Percentiles rank a stretch among this genome's conserved stretches.
Conservation (phyloP, 2,113 vertebrate species). For the Phoenicopterus ruber region DNA sequence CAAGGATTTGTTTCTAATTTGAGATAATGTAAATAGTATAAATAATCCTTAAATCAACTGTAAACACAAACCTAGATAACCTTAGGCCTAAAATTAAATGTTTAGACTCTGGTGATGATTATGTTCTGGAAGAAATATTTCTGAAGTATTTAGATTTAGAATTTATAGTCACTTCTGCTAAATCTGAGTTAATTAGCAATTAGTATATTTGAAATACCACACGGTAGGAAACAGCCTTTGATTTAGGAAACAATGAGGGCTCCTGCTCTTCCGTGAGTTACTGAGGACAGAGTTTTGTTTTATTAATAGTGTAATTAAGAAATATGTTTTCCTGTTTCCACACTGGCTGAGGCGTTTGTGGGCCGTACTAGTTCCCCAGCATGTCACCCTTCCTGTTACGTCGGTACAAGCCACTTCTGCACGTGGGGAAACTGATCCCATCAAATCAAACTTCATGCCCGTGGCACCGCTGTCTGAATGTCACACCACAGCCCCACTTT, state of each 20-base stretch:
- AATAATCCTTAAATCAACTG: not conserved
- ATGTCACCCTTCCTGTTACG: accelerated
- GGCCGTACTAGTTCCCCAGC: accelerated
- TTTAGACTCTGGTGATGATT: not conserved
- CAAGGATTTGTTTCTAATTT: not conserved
- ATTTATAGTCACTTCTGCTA: not conserved
- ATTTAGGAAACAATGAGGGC: not conserved
- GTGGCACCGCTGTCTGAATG: not conserved
- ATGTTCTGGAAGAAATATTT: not conserved
- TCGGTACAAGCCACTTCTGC: not conserved
- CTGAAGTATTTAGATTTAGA: not conserved
- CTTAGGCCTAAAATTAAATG: not conserved
- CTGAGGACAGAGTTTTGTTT: not conserved
- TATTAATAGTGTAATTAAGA: no score
- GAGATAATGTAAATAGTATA: not conserved
- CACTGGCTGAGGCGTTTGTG: not conserved
- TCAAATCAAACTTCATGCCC: accelerated
- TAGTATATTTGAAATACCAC: not conserved
- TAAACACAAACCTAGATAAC: not conserved
- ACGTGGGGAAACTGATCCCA: accelerated
- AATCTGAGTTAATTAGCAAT: not conserved
- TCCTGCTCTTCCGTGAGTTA: not conserved
- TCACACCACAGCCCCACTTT: not conserved
- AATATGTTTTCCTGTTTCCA: not conserved
- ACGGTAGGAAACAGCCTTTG: not conserved